Conservation (phyloP, 2,113 vertebrate species). For the Cyphomyrus discorhynchus region DNA sequence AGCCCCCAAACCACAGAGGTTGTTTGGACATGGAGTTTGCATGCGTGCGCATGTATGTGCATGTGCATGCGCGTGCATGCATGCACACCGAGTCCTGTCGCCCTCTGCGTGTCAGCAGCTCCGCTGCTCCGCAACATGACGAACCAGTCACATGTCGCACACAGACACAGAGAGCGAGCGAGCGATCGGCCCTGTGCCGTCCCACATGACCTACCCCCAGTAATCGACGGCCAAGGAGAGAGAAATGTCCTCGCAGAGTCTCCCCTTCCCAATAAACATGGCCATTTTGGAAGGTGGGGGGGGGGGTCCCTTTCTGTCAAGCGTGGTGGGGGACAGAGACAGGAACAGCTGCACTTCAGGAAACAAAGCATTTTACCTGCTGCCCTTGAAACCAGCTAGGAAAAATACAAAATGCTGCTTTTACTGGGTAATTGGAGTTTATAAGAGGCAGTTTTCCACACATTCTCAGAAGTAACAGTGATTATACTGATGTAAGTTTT, state of each 20-base stretch:
- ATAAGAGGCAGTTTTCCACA: background rate
- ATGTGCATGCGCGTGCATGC: background rate
- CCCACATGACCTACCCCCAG: slow-evolving; percentile 14
- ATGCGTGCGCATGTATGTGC: background rate
- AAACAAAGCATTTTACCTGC: background rate
- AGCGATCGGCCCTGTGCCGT: background rate
- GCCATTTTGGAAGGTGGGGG: background rate
- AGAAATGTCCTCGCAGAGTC: background rate
- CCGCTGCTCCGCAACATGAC: slow-evolving; percentile 16
- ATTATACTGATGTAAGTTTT: background rate
- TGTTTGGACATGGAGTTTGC: background rate
- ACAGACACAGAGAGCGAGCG: background rate
- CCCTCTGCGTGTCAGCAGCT: background rate
- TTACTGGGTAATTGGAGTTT: background rate
- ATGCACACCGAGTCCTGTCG: background rate
- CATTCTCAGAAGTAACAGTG: background rate
- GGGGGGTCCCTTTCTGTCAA: background rate
- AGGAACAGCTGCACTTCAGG: background rate
- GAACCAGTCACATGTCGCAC: slow-evolving; percentile 21
- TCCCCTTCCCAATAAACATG: background rate
- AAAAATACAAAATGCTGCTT: background rate
- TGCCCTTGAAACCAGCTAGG: background rate
- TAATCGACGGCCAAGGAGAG: background rate
- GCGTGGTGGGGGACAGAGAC: background rate
- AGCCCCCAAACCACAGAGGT: background rate